Evolutionary conservation across 2,888 invertebrate species (phyloP).

Genomic region (Nasonovia ribisnigri): DNA sequence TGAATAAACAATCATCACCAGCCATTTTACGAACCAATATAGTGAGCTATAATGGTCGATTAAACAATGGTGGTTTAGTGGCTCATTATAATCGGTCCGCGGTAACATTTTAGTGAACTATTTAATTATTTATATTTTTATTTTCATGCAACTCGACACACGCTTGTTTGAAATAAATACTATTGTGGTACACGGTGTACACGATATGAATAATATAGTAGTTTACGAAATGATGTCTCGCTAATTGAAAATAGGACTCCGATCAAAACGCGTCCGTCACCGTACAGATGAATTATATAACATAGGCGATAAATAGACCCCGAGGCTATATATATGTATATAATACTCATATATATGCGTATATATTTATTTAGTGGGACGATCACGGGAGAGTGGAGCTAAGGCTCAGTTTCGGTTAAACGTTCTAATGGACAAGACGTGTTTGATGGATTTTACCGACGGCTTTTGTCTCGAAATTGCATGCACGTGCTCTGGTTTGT

Average conservation of each 20-base stretch:
- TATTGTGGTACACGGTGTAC: no score
- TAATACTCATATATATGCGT: not conserved
- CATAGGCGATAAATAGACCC: not conserved
- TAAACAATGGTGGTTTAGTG: not conserved
- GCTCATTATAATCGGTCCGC: not conserved
- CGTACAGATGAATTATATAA: not conserved
- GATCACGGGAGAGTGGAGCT: not conserved
- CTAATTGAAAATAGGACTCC: not conserved
- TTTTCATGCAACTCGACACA: not conserved
- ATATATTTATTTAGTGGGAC: not conserved
- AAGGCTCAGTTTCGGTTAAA: not conserved
- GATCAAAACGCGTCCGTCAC: not conserved
- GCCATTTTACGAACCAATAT: not conserved
- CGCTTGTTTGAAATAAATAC: not conserved
- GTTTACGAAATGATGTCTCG: not conserved
- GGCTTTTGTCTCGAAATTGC: slow-evolving; percentile 19
- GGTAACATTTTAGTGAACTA: not conserved
- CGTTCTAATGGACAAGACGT: slow-evolving; percentile 47
- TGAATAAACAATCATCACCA: not conserved
- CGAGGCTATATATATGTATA: not conserved
- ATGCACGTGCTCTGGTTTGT: not conserved
- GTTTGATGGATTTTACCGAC: slow-evolving; percentile 17
- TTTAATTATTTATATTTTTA: not conserved
- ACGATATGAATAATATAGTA: not conserved
- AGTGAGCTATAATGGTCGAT: not conserved